Evolutionary conservation across 2,888 invertebrate genomes (phyloP).

Genomic region (Lypha dubia): DNA sequence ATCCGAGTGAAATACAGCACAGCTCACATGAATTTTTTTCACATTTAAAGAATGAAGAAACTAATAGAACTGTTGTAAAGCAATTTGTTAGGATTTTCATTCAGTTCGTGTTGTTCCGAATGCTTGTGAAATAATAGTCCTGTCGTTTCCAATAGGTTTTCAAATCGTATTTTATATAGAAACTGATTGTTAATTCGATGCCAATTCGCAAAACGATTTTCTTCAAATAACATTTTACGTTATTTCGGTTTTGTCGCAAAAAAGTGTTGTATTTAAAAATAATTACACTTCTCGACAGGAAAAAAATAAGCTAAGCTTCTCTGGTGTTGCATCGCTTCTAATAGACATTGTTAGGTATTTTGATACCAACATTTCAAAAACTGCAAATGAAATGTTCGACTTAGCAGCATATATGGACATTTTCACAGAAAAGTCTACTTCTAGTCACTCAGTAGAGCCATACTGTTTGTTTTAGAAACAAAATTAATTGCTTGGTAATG

Average conservation of each 20-base stretch:
- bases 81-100: too few relatives aligned
- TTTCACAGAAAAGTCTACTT: neutral
- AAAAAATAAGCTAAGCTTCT: neutral
- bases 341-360: neutral
- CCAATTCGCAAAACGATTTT: neutral
- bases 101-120: neutral
- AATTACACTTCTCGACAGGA: too few relatives aligned
- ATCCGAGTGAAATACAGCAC: too few relatives aligned
- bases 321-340: neutral
- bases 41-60: too few relatives aligned
- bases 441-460: too few relatives aligned
- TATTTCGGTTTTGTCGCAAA: slow-evolving; percentile 8
- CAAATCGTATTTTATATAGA: neutral
- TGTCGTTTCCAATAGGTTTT: neutral
- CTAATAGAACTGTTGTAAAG: too few relatives aligned
- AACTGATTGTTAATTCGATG: neutral
- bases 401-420: too few relatives aligned
- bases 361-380: neutral
- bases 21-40: too few relatives aligned
- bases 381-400: neutral
- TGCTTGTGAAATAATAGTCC: neutral
- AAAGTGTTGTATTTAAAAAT: too few relatives aligned
- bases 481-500: too few relatives aligned
- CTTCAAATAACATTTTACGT: too few relatives aligned
- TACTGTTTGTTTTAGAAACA: too few relatives aligned